Conservation (phyloP, 1,140 invertebrate species). For the Drosophila baimaii region DNA sequence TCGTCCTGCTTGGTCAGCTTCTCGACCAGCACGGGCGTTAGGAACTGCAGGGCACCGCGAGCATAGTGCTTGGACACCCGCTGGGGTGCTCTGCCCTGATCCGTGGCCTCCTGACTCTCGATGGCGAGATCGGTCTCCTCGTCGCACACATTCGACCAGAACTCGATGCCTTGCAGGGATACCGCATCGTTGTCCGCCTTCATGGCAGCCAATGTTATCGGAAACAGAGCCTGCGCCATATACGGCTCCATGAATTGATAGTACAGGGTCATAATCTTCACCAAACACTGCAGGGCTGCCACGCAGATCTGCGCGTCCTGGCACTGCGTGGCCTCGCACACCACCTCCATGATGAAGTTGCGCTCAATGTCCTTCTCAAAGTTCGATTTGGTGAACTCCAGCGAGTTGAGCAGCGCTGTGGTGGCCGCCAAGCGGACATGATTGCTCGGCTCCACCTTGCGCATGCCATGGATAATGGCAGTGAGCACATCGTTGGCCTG, state of each 20-base stretch:
- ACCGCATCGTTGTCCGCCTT: conserved; percentile 98
- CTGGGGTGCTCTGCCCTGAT: conserved; percentile 95
- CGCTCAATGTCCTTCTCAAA: conserved; percentile 98
- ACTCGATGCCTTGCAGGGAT: conserved; percentile 99
- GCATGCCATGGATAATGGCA: conserved; percentile 99
- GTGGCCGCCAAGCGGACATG: conserved; percentile 97
- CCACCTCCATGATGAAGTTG: conserved; percentile 99
- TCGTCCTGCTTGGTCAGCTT: conserved; percentile 98
- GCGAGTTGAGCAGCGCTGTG: conserved; percentile 97
- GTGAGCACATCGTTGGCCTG: conserved; percentile 99
- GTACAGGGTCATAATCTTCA: conserved; percentile 99
- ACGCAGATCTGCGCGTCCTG: conserved; percentile 95
- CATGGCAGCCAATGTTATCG: conserved; percentile 99
- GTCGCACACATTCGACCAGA: conserved; percentile 99
- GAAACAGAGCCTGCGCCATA: conserved; percentile 99
- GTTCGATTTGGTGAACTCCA: conserved; percentile 99
- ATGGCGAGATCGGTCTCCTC: conserved; percentile 99
- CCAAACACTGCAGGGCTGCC: conserved; percentile 98
- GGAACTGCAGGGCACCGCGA: conserved; percentile 96
- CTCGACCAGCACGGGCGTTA: conserved; percentile 97
- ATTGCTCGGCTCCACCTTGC: conserved; percentile 91
- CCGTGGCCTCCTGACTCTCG: conserved; percentile 96
- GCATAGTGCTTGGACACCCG: conserved; percentile 97
- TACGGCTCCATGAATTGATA: conserved; percentile 99
- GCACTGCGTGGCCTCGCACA: conserved; percentile 96